Conservation (phyloP, 2,888 invertebrate species). For the Orthosia gracilis region DNA sequence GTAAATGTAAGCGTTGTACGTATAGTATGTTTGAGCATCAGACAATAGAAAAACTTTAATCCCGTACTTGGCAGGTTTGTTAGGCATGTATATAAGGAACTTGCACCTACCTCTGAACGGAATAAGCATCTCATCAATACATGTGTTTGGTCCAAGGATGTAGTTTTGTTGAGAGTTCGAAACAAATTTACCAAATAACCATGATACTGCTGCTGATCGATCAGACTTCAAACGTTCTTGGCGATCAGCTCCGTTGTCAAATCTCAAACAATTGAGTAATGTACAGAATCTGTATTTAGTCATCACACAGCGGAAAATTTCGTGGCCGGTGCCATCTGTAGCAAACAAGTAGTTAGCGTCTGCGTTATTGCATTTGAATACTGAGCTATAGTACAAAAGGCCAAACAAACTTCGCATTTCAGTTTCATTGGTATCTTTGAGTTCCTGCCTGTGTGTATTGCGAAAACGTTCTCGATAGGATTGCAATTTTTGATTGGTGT, state of each 20-base stretch:
- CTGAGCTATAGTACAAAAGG: constrained; percentile 1
- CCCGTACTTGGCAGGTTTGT: constrained; percentile 1
- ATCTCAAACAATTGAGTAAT: too few species aligned
- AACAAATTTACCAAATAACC: neutral
- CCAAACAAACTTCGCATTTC: neutral
- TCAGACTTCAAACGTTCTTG: too few species aligned
- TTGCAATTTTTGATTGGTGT: neutral
- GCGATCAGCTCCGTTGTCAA: too few species aligned
- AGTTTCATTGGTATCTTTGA: too few species aligned
- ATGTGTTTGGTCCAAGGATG: constrained; percentile 1
- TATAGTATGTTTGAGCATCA: constrained; percentile 1
- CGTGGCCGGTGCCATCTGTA: neutral
- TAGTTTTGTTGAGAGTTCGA: neutral
- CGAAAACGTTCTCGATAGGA: too few species aligned
- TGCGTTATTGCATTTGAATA: neutral
- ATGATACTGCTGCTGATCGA: neutral
- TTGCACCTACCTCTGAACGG: constrained; percentile 1
- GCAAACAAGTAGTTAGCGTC: constrained; percentile 1
- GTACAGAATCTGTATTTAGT: too few species aligned
- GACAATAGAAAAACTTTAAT: neutral
- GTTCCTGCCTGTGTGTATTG: too few species aligned
- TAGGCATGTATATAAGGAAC: constrained; percentile 1
- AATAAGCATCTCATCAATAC: neutral
- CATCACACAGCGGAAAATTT: too few species aligned
- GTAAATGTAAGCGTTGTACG: neutral